Evolutionary conservation across 2,888 invertebrate genomes (phyloP).

Genomic region (Carabus problematicus): DNA sequence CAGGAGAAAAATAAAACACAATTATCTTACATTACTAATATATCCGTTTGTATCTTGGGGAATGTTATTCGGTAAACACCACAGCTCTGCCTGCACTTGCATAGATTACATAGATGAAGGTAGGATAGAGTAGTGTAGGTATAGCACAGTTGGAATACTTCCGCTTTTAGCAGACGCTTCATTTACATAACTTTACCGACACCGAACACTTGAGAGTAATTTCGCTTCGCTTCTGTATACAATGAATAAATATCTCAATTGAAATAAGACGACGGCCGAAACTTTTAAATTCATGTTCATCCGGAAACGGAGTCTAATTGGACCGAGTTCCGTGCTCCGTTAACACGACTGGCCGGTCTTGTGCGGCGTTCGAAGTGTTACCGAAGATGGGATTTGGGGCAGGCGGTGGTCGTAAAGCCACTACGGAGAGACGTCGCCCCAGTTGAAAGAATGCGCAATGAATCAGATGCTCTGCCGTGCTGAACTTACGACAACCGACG

Average conservation of each 20-base stretch:
- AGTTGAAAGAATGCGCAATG: conserved; percentile 8
- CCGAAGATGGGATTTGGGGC: not conserved
- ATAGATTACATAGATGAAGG: too few relatives aligned
- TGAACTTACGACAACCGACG: not conserved
- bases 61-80: too few relatives aligned
- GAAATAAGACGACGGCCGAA: conserved; percentile 31
- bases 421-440: not conserved
- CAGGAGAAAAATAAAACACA: too few relatives aligned
- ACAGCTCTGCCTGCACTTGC: too few relatives aligned
- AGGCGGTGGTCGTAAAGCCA: not conserved
- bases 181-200: conserved; percentile 5
- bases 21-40: too few relatives aligned
- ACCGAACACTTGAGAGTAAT: not conserved
- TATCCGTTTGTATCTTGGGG: too few relatives aligned
- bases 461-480: conserved; percentile 1
- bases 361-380: not conserved
- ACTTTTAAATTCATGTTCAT: conserved; percentile 35
- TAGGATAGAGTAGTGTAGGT: too few relatives aligned
- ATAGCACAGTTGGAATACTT: too few relatives aligned
- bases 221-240: not conserved
- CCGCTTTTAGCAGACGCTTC: not conserved
- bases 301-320: conserved; percentile 26
- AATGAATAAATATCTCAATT: conserved; percentile 31
- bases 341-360: not conserved
- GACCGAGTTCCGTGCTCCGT: conserved; percentile 21